These are phyloP conservation scores for Acropternis orthonyx DNA, from an alignment of 2,797 vertebrate species.

Conservation along the genomic window DNA sequence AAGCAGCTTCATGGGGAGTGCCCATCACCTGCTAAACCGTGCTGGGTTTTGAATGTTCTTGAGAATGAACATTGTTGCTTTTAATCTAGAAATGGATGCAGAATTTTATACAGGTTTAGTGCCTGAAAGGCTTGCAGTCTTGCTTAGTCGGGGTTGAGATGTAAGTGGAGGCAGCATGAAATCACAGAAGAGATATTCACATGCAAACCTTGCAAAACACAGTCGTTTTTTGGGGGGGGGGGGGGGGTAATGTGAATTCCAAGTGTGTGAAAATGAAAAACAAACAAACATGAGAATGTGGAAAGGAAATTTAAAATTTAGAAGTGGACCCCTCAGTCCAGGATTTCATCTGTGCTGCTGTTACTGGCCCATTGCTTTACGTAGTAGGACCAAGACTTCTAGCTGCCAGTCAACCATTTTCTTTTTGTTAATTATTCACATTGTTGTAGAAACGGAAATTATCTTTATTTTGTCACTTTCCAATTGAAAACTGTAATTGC, in stretches of 20 bases:
- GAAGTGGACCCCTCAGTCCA: neutral
- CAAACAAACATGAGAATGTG: neutral
- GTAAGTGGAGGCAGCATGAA: neutral
- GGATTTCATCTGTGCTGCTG: neutral
- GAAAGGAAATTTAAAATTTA: neutral
- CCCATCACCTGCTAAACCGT: neutral
- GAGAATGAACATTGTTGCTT: neutral
- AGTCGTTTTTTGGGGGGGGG: neutral
- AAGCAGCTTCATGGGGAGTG: neutral
- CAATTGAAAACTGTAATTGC: conserved; percentile 65
- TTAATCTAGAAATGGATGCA: neutral
- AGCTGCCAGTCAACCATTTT: conserved; percentile 52
- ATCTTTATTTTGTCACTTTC: conserved; percentile 67
- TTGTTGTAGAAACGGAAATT: conserved; percentile 61
- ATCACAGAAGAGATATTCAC: neutral
- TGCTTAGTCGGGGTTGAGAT: neutral
- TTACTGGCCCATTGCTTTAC: neutral
- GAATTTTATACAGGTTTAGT: neutral
- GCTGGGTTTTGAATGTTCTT: neutral
- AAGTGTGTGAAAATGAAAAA: neutral
- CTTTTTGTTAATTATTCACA: conserved; percentile 52
- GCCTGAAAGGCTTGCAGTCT: neutral
- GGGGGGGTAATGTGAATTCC: neutral
- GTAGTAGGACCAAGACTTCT: conserved; percentile 28
- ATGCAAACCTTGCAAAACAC: neutral